Evolutionary conservation across 2,888 invertebrate genomes (phyloP).

Genomic region (Cantharis rufa): DNA sequence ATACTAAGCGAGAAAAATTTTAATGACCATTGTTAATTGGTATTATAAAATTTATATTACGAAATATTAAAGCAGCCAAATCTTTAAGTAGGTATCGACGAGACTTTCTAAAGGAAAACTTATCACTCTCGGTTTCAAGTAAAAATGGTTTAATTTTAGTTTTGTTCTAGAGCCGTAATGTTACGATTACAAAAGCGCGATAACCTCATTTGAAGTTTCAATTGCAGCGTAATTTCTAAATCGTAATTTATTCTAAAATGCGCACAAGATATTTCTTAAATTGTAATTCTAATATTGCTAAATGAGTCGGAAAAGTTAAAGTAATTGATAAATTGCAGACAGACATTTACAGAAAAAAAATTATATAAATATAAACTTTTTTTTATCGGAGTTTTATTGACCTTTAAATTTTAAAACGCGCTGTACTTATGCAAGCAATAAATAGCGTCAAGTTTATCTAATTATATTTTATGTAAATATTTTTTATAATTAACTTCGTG

Average conservation of each 20-base stretch:
- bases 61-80: not conserved
- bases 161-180: not conserved
- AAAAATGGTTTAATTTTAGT: not conserved
- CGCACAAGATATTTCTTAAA: not conserved
- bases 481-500: not conserved
- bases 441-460: not conserved
- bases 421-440: not conserved
- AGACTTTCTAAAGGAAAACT: not conserved
- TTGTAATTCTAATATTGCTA: not conserved
- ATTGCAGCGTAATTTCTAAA: not conserved
- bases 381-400: conserved; percentile 3
- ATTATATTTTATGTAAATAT: not conserved
- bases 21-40: not conserved
- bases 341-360: not conserved
- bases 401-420: not conserved
- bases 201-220: not conserved
- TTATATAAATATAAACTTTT: not conserved
- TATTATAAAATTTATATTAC: not conserved
- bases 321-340: not conserved
- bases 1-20: not conserved
- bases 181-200: not conserved
- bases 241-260: not conserved
- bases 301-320: conserved; percentile 1
- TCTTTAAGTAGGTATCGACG: not conserved
- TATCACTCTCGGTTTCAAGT: not conserved